Conservation (phyloP, 2,888 invertebrate genomes). For the Platycheirus rosarum region DNA sequence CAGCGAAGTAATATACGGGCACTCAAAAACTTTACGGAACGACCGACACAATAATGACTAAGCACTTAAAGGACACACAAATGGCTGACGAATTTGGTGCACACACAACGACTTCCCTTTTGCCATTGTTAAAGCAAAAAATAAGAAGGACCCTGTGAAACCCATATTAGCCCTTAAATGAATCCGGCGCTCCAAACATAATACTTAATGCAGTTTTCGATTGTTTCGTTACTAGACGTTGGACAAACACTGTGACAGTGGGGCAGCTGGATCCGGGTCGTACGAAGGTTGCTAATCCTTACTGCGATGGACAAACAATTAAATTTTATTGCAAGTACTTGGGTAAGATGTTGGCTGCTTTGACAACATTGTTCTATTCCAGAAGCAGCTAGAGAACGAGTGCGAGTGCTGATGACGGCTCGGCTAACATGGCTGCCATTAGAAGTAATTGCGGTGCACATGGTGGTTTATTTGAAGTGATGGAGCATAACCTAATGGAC, state of each 20-base stretch:
- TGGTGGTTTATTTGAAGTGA: slow-evolving; percentile 65
- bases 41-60: slow-evolving; percentile 50
- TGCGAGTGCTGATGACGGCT: slow-evolving; percentile 60
- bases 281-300: slow-evolving; percentile 43
- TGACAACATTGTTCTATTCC: slow-evolving; percentile 51
- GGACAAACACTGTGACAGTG: background rate
- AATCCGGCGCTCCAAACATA: slow-evolving; percentile 59
- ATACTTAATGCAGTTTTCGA: slow-evolving; percentile 67
- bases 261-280: background rate
- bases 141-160: too few species aligned
- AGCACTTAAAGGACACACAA: slow-evolving; percentile 59
- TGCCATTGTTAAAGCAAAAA: background rate
- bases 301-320: slow-evolving; percentile 54
- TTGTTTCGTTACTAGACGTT: slow-evolving; percentile 51
- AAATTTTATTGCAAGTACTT: slow-evolving; percentile 62
- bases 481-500: slow-evolving; percentile 51
- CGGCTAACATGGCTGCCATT: slow-evolving; percentile 57
- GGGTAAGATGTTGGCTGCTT: slow-evolving; percentile 54
- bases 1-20: slow-evolving; percentile 32
- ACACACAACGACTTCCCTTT: background rate
- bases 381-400: too few species aligned
- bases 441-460: slow-evolving; percentile 60
- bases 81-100: slow-evolving; percentile 47
- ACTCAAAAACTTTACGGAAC: slow-evolving; percentile 38
- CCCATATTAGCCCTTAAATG: slow-evolving; percentile 33